Percentiles rank a stretch among this genome's conserved stretches.
phyloP scores from a whole-genome alignment of 2,113 vertebrate species.

The Mastomys natalensis region DNA sequence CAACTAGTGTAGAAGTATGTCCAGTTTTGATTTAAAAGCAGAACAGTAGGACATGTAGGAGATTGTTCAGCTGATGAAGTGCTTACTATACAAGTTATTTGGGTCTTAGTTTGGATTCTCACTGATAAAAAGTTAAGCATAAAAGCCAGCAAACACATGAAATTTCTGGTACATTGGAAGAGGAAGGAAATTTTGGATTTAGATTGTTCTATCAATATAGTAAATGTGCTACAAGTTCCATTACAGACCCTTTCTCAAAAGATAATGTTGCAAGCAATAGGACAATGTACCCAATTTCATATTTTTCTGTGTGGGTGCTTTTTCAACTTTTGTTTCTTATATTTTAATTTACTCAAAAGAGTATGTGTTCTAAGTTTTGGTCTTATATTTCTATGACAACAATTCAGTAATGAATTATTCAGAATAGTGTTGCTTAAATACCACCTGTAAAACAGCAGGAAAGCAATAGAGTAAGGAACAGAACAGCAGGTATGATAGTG shows the following conservation, averaged over 20 bases:
- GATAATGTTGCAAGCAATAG: not conserved
- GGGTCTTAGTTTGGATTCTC: not conserved
- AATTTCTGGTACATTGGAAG: not conserved
- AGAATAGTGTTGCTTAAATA: slow-evolving; percentile 44
- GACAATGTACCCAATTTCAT: not conserved
- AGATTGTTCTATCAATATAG: not conserved
- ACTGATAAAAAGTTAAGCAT: not conserved
- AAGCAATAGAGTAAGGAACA: slow-evolving; percentile 23
- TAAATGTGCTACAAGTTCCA: too few species aligned
- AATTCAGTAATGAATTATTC: slow-evolving; percentile 31
- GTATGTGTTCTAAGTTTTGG: not conserved
- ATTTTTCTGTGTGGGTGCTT: not conserved
- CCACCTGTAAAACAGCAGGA: slow-evolving; percentile 71
- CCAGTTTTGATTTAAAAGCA: not conserved
- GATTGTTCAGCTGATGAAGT: too few species aligned
- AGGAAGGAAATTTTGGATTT: too few species aligned
- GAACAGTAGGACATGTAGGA: not conserved
- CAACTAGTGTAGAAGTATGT: not conserved
- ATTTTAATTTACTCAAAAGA: not conserved
- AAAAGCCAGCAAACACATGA: not conserved
- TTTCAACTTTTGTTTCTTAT: not conserved
- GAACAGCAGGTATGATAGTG: slow-evolving; percentile 50
- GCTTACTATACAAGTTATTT: not conserved
- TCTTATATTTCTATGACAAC: slow-evolving; percentile 6
- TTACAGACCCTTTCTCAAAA: not conserved